These are phyloP conservation scores for Pelosia muscerda DNA, from an alignment of 2,888 invertebrate genomes.

Conservation along the genomic window DNA sequence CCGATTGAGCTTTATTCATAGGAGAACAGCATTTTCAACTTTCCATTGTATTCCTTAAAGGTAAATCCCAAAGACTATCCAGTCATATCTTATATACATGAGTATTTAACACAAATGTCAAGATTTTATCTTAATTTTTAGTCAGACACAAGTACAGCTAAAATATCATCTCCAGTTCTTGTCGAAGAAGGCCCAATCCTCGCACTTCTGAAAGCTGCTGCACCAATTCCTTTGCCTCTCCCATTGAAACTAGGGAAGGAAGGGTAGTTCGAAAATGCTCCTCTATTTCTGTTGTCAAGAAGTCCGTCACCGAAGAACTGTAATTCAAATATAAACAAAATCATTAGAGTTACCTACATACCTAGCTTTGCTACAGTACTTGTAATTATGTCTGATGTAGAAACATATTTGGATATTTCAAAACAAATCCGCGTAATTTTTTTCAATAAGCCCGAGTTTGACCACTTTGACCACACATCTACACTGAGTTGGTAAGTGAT, in stretches of 20 bases:
- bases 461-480: too few relatives aligned
- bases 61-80: not conserved
- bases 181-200: slow-evolving; percentile 51
- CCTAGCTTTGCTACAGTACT: not conserved
- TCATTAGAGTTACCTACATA: not conserved
- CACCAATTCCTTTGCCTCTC: slow-evolving; percentile 69
- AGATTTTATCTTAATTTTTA: slow-evolving; percentile 45
- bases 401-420: not conserved
- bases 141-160: slow-evolving; percentile 75
- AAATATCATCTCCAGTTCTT: slow-evolving; percentile 65
- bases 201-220: slow-evolving; percentile 68
- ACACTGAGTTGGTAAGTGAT: not conserved
- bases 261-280: slow-evolving; percentile 71
- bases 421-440: not conserved
- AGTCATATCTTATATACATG: not conserved
- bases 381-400: too few relatives aligned
- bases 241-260: slow-evolving; percentile 69
- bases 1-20: not conserved
- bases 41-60: not conserved
- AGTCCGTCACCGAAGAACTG: slow-evolving; percentile 75
- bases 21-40: not conserved
- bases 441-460: not conserved
- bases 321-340: slow-evolving; percentile 34
- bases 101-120: not conserved
- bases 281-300: slow-evolving; percentile 75